Evolutionary conservation across 1,140 invertebrate species (phyloP), one percentile per base, ranked within the genome.

Genomic region (Telenomus remus): DNA sequence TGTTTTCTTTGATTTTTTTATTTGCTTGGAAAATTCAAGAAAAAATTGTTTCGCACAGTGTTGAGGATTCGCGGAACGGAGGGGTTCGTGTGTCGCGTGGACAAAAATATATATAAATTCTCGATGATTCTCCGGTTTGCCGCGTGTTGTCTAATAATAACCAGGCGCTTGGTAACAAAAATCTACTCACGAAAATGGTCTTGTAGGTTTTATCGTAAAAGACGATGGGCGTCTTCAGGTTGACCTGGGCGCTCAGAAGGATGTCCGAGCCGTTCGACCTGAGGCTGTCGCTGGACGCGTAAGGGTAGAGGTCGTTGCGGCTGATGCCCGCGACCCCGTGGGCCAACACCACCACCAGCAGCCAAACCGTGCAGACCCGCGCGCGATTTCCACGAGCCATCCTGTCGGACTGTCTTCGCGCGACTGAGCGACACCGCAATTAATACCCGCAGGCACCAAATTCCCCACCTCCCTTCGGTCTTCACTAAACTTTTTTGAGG

Each of bases 121-220:
- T 15, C 55, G 16, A 43, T 39, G 43, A 44, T 12, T 47, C 60
- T 35, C 60, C 69, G 19, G 19, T 27, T 27, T 27, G 19, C 2
- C 19, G 19, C 57, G 46, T 57, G 55, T 43, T 47, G 35, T 54
- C 60, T 76, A 76, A 71, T 70, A 71, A 70, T 76, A 76, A 70
- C 48, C 59, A 1, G 5, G 47, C 49, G 49, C 46, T 55, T 47
- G 68, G 50, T 47, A 59, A 39, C 34, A 54, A 50, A n/a, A n/a
- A 46, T 60, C 51, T 82, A 94, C 94, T 95, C 87, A 96, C 94
- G 86, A 90, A 95, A 81, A 95, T 89, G 33, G 89, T 89, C 43
- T 91, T 90, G 85, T 94, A 95, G 48, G 86, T 85, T 46, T 92
- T 91, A 76, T 92, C 92, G 84, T 92, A 95, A 84, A 95, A 94